Evolutionary conservation across 2,888 invertebrate species (phyloP), one percentile per base, ranked within the genome.

Genomic region (Microchrysa polita): DNA sequence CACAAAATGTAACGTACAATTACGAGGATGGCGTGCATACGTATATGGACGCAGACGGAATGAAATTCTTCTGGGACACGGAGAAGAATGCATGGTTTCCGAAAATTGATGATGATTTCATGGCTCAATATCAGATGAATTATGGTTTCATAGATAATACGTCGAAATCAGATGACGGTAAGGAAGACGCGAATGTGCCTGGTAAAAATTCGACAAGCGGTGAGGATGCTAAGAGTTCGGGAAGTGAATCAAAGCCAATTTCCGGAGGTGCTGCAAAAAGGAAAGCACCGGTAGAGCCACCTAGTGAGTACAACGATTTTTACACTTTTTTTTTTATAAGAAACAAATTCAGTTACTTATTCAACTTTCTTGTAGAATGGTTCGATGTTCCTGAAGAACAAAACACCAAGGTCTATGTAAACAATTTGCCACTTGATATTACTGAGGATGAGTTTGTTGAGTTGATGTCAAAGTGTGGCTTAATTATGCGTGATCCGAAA

Each of bases 371-470:
- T 77, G 81, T 88, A 83, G 92, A 91, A 74, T 99, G 99, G 99
- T 98, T 99, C 86, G 93, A 99, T 77, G 86, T 95, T 40, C 91
- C 95, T 76, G 93, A 96, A 74, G 89, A 91, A 23, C 90, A 92
- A 80, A 98, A 96, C 82, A 97, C 96, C 1, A 97, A 96, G 84
- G 96, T 99, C 0, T 99, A 99, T 86, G 96, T 99, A 2, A 92
- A 93, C 23, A 95, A 96, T 81, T 87, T 99, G 78, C 98, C 99
- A 0, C 81, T 88, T 73, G 95, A 97, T 79, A 90, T 95, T 74
- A 95, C 93, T 0, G 92, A 96, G 81, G 93, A 96, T 77, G 94
- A 94, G 82, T 95, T 97, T 85, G 89, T 93, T 59, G 93, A 95
- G 81, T 86, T 98, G 48, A 98, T 99, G 94, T 91, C 92, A 79